A percentile compares a stretch with the other conserved stretches of the same genome.
Evolutionary conservation across 2,797 vertebrate genomes (phyloP).

Genomic region (Nannoperca obscura): DNA sequence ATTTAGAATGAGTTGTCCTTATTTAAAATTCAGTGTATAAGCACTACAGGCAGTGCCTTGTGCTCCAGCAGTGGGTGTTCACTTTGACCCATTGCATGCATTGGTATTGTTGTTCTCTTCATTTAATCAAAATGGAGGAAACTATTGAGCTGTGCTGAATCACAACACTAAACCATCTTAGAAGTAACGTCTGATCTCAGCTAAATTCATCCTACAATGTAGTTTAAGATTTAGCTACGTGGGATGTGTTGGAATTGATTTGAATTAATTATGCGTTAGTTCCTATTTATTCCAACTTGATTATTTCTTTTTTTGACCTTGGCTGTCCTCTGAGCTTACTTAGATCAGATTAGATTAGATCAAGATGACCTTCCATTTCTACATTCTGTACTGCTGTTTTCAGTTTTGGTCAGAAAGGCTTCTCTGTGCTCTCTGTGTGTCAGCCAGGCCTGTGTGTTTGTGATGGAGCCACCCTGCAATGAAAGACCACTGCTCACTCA

Average conservation of each 20-base stretch:
- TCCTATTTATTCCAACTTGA: neutral
- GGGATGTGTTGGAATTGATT: neutral
- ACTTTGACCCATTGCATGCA: neutral
- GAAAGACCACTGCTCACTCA: conserved; percentile 48
- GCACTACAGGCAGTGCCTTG: neutral
- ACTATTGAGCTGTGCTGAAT: neutral
- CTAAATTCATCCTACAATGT: neutral
- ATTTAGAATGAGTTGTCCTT: neutral
- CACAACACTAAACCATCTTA: neutral
- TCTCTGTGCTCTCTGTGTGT: conserved; percentile 34
- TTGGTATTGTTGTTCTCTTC: conserved; percentile 1
- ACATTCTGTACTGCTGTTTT: conserved; percentile 34
- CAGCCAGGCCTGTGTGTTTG: conserved; percentile 32
- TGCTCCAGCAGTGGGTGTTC: neutral
- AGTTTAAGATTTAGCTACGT: neutral
- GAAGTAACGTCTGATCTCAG: neutral
- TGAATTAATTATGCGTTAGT: neutral
- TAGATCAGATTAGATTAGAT: neutral
- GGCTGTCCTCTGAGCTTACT: conserved; percentile 1
- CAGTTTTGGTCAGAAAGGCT: conserved; percentile 42
- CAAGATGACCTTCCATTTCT: conserved; percentile 16
- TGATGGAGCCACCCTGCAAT: conserved; percentile 45
- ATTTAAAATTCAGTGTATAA: conserved; percentile 1
- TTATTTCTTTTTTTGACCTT: neutral
- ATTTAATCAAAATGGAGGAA: neutral